Base-by-base conservation (phyloP, 2,797 vertebrate species). In the Pseudotriccus pelzelni region DNA sequence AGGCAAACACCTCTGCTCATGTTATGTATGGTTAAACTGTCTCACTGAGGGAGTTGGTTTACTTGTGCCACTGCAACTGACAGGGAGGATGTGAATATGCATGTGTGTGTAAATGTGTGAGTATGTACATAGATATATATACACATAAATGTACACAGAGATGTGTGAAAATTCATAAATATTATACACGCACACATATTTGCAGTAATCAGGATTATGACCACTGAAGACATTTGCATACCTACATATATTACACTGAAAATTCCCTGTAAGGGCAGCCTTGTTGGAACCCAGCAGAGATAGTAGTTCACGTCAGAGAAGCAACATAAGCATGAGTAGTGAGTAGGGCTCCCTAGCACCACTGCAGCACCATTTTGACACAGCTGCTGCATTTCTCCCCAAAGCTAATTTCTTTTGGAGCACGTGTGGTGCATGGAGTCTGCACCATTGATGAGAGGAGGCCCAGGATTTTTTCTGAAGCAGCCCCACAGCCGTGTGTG, bases 361-460 rank as follows among this genome's bases (percentile, higher is more conserved):
- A 28, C n/a, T 39, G 30, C 36, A 36, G 49, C 17, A 34, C 9
- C 3, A 0, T 59, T 87, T 63, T 24, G 36, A 76, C n/a, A 36
- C 1, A 10, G 9, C 5, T 52, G 12, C 44, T 59, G 6, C 41
- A 37, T 79, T 87, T 82, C 39, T 20, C 75, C 34, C 36, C 4
- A 6, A 44, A 79, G 9, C 8, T 49, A 21, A 59, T 81, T 47
- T 3, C 8, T 74, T 59, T 67, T 56, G 37, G 17, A 63, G 14
- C 5, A 41, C 23, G 27, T 0, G 0, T 32, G 14, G 7, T 73
- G 30, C 1, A 2, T 17, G 18, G 7, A 12, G 10, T 50, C 25
- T 27, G 6, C 27, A 63, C 10, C 16, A 27, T 2, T 2, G 28
- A 44, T 39, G 25, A 80, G 15, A 47, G 23, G 0, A 69, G 14